Evolutionary conservation across 23 tunicate species (phyloP), one percentile per base, ranked within the genome.

Genomic region (Halocynthia roretzi): DNA sequence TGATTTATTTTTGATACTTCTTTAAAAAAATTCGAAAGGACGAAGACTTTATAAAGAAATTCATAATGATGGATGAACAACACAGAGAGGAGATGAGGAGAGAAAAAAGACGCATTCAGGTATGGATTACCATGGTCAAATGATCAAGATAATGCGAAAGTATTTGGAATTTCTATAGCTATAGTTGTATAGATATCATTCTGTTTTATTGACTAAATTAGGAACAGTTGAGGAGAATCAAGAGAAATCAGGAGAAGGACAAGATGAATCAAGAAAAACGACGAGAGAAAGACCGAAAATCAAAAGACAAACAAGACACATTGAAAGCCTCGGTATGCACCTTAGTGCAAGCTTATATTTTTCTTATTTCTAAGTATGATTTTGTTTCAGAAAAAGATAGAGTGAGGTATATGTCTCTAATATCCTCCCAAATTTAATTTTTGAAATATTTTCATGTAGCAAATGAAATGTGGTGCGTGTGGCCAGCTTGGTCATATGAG

Each of bases 381-480:
- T n/a, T n/a, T n/a, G n/a, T n/a, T n/a, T n/a, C n/a, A n/a, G n/a
- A n/a, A n/a, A n/a, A n/a, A n/a, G n/a, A n/a, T 31, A 31, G 44
- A 31, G 44, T 31, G 44, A 1, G 44, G 1, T 31, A 31, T 31
- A 31, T 31, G 44, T 31, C 44, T 31, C 44, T 31, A 31, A 31
- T 31, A 31, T 31, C 44, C 44, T 31, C 44, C 44, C 4, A 31
- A 31, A 31, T 31, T 31, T 31, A 31, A 31, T 31, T 31, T 31
- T 31, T 4, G 44, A 31, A 31, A 31, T 31, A 31, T 31, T 31
- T 31, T 31, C 44, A 52, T 1, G 5, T 64, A 82, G 84, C 98
- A 92, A 78, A 86, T 92, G 98, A 92, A 86, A 63, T 92, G 98
- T 75, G 98, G 98, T 0, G 98, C 98, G 0, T 92, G 98, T 64